A percentile compares a stretch with the other conserved stretches of the same genome.
Evolutionary conservation across 2,797 vertebrate species (phyloP).

Genomic region (Acanthurus tractus): DNA sequence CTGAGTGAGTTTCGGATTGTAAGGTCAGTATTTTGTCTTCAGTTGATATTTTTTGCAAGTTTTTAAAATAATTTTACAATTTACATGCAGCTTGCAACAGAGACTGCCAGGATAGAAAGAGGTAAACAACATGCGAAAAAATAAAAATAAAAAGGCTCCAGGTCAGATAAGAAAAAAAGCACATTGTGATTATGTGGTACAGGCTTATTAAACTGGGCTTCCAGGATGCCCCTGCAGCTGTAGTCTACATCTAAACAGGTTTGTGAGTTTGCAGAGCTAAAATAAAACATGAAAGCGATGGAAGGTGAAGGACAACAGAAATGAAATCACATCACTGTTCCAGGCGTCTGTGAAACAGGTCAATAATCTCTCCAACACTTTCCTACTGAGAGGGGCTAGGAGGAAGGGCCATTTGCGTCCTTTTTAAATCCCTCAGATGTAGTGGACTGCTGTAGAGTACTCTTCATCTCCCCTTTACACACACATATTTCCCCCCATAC

Average conservation of each 20-base stretch:
- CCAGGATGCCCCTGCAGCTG: conserved; percentile 13
- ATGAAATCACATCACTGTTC: conserved; percentile 50
- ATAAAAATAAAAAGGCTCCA: background rate
- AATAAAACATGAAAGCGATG: conserved; percentile 25
- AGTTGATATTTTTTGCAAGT: background rate
- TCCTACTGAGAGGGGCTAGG: conserved; percentile 44
- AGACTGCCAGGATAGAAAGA: background rate
- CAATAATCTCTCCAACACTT: conserved; percentile 53
- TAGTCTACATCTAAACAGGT: conserved; percentile 17
- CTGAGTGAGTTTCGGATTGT: background rate
- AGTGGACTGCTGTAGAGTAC: conserved; percentile 54
- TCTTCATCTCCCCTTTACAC: conserved; percentile 42
- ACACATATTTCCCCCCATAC: conserved; percentile 13
- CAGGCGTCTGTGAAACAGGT: conserved; percentile 42
- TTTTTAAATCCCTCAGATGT: conserved; percentile 63
- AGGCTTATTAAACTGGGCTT: background rate
- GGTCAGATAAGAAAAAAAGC: conserved; percentile 13
- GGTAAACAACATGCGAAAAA: background rate
- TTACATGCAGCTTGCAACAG: background rate
- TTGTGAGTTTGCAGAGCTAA: conserved; percentile 18
- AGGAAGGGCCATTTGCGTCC: conserved; percentile 44
- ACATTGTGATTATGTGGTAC: background rate
- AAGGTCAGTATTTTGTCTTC: background rate
- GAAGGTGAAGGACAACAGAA: conserved; percentile 38
- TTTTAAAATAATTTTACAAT: background rate